Conservation (phyloP, 2,888 invertebrate species). For the Synergus laeviventris region DNA sequence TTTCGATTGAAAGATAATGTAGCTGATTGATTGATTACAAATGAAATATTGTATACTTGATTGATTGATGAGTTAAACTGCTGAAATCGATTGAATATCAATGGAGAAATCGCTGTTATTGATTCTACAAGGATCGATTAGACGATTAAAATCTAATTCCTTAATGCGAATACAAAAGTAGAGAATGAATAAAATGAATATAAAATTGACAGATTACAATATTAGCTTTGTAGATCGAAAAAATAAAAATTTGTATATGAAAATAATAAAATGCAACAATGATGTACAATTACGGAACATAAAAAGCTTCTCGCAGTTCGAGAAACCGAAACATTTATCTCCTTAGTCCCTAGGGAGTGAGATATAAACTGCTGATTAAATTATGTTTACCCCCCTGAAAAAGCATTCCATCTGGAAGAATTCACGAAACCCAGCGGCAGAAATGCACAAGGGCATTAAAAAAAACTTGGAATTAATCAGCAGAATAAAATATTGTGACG, state of each 20-base stretch:
- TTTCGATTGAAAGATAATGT: not conserved
- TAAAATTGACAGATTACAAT: not conserved
- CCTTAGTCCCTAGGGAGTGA: not conserved
- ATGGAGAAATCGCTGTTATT: not conserved
- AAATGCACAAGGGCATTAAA: conserved; percentile 3
- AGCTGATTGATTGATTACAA: not conserved
- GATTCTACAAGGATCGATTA: not conserved
- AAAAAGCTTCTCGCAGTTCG: not conserved
- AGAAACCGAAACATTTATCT: conserved; percentile 15
- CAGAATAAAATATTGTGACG: conserved; percentile 15
- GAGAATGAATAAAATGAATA: not conserved
- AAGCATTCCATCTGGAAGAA: conserved; percentile 17
- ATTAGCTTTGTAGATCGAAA: too few species aligned
- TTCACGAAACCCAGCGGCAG: not conserved
- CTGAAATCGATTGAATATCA: not conserved
- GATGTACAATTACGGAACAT: not conserved
- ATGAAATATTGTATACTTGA: not conserved
- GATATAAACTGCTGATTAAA: conserved; percentile 19
- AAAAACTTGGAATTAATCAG: conserved; percentile 11
- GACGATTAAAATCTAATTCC: not conserved
- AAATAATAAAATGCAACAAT: not conserved
- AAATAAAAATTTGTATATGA: not conserved
- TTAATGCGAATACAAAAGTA: not conserved
- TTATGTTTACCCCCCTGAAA: conserved; percentile 13
- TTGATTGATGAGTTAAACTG: not conserved